These are phyloP conservation scores for Hypsibius dujardini DNA, from an alignment of 1,140 invertebrate species.

Conservation along the genomic window DNA sequence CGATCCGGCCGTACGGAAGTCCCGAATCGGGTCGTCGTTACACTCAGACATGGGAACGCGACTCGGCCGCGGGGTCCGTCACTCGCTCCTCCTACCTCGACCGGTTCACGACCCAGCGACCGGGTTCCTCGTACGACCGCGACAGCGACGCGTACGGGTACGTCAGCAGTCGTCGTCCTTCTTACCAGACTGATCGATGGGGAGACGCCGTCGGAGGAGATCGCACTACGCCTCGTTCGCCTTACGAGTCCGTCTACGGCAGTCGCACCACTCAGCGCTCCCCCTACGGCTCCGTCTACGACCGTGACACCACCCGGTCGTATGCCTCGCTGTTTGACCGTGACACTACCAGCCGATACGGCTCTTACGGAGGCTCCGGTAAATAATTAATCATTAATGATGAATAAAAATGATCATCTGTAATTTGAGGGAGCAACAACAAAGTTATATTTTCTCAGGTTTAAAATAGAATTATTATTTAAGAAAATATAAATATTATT, in stretches of 20 bases:
- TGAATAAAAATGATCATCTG: neutral
- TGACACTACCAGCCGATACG: neutral
- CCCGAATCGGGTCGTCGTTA: neutral
- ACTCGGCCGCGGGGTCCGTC: neutral
- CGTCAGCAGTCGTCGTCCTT: neutral
- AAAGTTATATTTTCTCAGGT: too few relatives aligned
- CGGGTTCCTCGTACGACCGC: neutral
- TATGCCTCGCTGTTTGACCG: too few relatives aligned
- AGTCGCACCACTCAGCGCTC: neutral
- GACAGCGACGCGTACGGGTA: neutral
- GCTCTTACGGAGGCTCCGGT: neutral
- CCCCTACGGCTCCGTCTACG: neutral
- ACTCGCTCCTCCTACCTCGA: neutral
- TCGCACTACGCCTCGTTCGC: neutral
- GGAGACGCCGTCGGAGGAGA: constrained; percentile 3
- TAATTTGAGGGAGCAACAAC: too few relatives aligned
- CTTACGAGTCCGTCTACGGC: neutral
- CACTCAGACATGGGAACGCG: constrained; percentile 6
- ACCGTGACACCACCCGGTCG: too few relatives aligned
- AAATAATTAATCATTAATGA: neutral
- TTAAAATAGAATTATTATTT: too few relatives aligned
- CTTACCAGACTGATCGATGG: constrained; percentile 6
- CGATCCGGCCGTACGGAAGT: neutral
- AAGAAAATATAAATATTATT: too few relatives aligned
- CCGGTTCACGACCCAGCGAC: neutral